A percentile compares a stretch with the other conserved stretches of the same genome.
Evolutionary conservation across 2,797 vertebrate genomes (phyloP).

Genomic region (Passerculus sandwichensis): DNA sequence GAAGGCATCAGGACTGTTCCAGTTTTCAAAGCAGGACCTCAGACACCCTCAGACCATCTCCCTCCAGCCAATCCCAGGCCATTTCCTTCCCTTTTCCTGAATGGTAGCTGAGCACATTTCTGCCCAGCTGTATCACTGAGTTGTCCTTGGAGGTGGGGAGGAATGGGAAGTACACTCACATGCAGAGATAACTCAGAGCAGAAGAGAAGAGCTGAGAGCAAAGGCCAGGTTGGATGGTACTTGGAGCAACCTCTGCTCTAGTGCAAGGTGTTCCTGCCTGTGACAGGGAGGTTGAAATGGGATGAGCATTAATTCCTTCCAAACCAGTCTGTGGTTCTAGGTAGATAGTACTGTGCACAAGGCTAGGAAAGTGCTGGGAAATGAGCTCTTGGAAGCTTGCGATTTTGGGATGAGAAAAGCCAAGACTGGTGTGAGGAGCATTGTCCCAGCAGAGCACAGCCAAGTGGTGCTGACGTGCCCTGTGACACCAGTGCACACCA

Average conservation of each 20-base stretch:
- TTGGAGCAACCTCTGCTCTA: background rate
- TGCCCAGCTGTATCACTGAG: background rate
- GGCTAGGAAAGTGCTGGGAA: background rate
- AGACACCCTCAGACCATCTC: background rate
- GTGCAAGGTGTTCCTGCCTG: background rate
- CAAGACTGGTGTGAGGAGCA: background rate
- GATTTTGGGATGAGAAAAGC: background rate
- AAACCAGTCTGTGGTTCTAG: background rate
- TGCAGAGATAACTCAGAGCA: background rate
- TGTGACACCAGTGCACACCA: background rate
- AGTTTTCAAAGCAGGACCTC: background rate
- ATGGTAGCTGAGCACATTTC: background rate
- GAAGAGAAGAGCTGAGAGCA: background rate
- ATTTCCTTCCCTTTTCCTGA: background rate
- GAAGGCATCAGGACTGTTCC: background rate
- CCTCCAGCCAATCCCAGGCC: background rate
- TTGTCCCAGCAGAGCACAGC: background rate
- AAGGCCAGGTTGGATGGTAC: background rate
- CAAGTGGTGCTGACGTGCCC: background rate
- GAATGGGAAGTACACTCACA: background rate
- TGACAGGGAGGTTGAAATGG: fast-evolving
- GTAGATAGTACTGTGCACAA: background rate
- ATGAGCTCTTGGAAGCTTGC: background rate
- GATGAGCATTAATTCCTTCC: background rate
- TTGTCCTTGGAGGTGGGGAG: background rate